These are phyloP conservation scores for Chesias legatella DNA, from an alignment of 2,888 invertebrate species.

Conservation along the genomic window DNA sequence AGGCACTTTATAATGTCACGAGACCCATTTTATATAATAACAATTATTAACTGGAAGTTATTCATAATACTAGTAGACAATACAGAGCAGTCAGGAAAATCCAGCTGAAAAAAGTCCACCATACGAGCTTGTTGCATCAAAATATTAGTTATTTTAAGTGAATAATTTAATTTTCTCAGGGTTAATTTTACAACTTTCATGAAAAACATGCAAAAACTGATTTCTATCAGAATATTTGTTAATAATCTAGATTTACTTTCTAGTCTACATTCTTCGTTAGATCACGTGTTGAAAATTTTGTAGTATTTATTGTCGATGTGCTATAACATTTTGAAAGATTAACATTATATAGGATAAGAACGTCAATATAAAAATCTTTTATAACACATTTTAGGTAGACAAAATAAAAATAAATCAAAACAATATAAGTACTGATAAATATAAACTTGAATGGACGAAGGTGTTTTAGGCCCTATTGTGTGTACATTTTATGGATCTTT, in stretches of 20 bases:
- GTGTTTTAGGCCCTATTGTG: slow-evolving; percentile 16
- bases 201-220: slow-evolving; percentile 26
- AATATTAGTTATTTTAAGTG: no score
- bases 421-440: no score
- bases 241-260: slow-evolving; percentile 10
- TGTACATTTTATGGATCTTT: no score
- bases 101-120: no score
- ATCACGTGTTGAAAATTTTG: slow-evolving; percentile 10
- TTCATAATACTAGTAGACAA: slow-evolving; percentile 1
- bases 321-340: slow-evolving; percentile 17
- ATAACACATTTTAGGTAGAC: no score
- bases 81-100: not conserved
- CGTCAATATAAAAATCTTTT: no score
- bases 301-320: slow-evolving; percentile 27
- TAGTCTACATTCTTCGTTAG: slow-evolving; percentile 7
- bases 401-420: no score
- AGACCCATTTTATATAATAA: slow-evolving; percentile 9
- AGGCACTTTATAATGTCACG: slow-evolving; percentile 20
- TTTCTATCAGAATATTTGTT: slow-evolving; percentile 9
- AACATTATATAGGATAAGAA: not conserved
- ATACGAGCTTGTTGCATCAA: no score
- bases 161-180: slow-evolving; percentile 13
- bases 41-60: slow-evolving; percentile 7
- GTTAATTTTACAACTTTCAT: slow-evolving; percentile 18
- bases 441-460: slow-evolving; percentile 9